A percentile compares a stretch with the other conserved stretches of the same genome.
These are phyloP conservation scores for Ectemnius lituratus DNA, from an alignment of 2,888 invertebrate species.

Conservation along the genomic window DNA sequence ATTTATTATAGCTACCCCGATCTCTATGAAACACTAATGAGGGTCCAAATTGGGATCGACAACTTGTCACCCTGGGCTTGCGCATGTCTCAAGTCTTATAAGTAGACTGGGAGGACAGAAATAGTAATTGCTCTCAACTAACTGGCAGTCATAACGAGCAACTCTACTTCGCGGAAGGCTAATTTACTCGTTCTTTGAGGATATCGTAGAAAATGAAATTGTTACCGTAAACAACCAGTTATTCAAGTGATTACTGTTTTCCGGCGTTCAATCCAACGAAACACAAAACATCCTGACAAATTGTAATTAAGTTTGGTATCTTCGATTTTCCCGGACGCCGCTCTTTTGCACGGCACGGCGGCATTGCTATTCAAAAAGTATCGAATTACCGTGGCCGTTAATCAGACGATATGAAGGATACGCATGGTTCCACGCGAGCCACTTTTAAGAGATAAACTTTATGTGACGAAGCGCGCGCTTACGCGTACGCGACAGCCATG, in stretches of 20 bases:
- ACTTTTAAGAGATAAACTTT: slow-evolving; percentile 33
- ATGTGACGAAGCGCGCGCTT: slow-evolving; percentile 5
- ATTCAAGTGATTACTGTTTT: slow-evolving; percentile 20
- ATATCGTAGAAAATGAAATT: background rate
- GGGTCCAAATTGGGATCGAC: no score
- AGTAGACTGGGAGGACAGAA: no score
- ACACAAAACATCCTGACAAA: slow-evolving; percentile 31
- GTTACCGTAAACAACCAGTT: background rate
- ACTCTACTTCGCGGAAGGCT: no score
- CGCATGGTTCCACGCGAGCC: slow-evolving; percentile 8
- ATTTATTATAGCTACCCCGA: no score
- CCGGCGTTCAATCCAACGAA: slow-evolving; percentile 21
- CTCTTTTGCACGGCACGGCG: background rate
- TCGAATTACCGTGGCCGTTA: slow-evolving; percentile 35
- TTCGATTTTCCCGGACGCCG: slow-evolving; percentile 26
- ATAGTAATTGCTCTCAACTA: no score
- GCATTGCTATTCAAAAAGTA: slow-evolving; percentile 30
- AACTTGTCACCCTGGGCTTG: no score
- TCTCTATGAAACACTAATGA: no score
- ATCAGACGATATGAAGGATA: slow-evolving; percentile 23
- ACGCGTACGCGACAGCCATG: slow-evolving; percentile 16
- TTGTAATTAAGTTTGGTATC: slow-evolving; percentile 20
- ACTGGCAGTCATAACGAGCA: no score
- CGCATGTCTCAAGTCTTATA: no score
- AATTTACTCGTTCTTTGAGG: no score